Evolutionary conservation across 2,888 invertebrate species (phyloP), one percentile per base, ranked within the genome.

Genomic region (Lottia gigantea): DNA sequence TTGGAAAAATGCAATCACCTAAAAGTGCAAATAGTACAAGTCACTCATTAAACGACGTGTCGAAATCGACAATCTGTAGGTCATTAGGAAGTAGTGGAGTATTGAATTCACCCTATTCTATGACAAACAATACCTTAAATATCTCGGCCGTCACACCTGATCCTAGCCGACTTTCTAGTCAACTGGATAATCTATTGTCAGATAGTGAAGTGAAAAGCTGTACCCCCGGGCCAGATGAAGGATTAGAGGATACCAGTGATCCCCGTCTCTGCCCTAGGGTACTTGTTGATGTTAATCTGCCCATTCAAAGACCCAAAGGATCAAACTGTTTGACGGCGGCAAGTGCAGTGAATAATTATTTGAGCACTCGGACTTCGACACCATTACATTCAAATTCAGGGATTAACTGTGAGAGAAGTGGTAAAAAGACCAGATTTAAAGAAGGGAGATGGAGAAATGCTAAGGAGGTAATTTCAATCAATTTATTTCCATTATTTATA

Each of bases 221-320:
- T 19, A 23, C 19, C 55, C 55, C 49, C 31, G 26, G 49, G 66
- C 23, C 23, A 66, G 25, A 47, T n/a, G 66, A 46, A 23, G 31
- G n/a, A 46, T 47, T 26, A 46, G 46, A 26, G 26, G 15, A 19
- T 11, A 45, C 62, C 16, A 15, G 46, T 45, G 73, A 73, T 65
- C 71, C 68, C 25, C 74, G 79, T 12, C 76, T 82, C 40, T 82
- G 80, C 11, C 82, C 82, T 16, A 71, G 82, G 46, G 82, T 81
- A 23, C 81, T 78, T 78, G 63, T 78, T 12, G 80, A 79, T 26
- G 78, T 79, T 26, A 77, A 82, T 31, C 74, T 80, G n/a, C 75
- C 78, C 31, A 76, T 80, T 55, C 70, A 76, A 19, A 80, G 76
- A 62, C 68, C 73, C n/a, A 16, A 40, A 6, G 26, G 64, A 46